Conservation (phyloP, 2,113 vertebrate species). For the Oncorhynchus masou region DNA sequence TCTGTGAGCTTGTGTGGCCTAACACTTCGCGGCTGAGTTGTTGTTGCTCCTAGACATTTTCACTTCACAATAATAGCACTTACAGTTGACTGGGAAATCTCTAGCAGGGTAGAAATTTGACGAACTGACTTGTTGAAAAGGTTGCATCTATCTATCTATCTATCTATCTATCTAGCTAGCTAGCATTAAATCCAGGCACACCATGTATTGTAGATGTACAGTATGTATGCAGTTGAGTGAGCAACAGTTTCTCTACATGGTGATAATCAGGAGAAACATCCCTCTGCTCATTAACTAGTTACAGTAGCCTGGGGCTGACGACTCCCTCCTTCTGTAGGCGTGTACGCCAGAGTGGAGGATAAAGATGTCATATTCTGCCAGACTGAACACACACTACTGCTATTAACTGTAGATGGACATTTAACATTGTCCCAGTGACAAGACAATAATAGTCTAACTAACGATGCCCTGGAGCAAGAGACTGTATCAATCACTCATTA, state of each 20-base stretch:
- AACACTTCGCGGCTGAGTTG: no score
- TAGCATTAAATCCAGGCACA: background rate
- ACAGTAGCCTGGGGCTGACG: constrained; percentile 63
- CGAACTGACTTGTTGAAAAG: no score
- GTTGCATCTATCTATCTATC: no score
- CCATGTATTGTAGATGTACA: background rate
- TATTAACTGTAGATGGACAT: constrained; percentile 63
- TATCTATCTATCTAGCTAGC: no score
- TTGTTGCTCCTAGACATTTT: no score
- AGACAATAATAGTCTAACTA: constrained; percentile 49
- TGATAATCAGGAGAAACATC: constrained; percentile 68
- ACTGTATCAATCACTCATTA: background rate
- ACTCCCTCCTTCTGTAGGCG: constrained; percentile 33
- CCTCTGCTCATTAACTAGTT: constrained; percentile 72
- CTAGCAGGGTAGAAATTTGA: no score
- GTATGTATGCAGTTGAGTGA: background rate
- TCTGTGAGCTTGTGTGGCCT: no score
- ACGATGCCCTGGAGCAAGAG: constrained; percentile 54
- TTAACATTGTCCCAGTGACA: constrained; percentile 52
- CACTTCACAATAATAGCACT: no score
- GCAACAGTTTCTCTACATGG: constrained; percentile 36
- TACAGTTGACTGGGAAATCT: no score
- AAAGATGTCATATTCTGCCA: constrained; percentile 72
- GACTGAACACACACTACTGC: constrained; percentile 66
- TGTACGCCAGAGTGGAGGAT: constrained; percentile 62